Evolutionary conservation across 2,888 invertebrate species (phyloP).

Genomic region (Phalera bucephala): DNA sequence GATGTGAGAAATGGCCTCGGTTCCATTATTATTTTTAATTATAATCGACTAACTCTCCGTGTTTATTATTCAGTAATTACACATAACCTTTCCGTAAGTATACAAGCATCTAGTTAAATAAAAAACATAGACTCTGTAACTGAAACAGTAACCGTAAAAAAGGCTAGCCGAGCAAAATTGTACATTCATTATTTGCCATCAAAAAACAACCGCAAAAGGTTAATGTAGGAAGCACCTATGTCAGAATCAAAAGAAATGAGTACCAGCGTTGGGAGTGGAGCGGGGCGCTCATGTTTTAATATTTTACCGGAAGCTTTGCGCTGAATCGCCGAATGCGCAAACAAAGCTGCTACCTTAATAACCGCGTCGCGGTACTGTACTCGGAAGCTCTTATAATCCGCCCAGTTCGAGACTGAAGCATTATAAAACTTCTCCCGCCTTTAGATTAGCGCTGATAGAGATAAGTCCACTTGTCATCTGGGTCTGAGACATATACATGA

Average conservation of each 20-base stretch:
- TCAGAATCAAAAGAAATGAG: conserved; percentile 32
- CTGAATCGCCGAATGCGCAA: conserved; percentile 68
- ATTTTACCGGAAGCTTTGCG: conserved; percentile 66
- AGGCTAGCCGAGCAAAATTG: conserved; percentile 11
- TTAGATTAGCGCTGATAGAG: conserved; percentile 67
- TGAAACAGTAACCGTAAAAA: neutral
- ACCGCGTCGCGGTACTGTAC: conserved; percentile 59
- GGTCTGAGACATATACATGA: conserved; percentile 58
- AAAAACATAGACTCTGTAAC: neutral
- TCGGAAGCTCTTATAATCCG: conserved; percentile 70
- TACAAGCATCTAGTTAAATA: conserved; percentile 1
- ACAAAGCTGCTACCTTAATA: conserved; percentile 73
- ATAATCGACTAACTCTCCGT: conserved; percentile 12
- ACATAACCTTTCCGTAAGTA: conserved; percentile 3
- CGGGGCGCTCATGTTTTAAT: conserved; percentile 64
- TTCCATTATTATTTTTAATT: conserved; percentile 16
- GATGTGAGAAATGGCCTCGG: conserved; percentile 33
- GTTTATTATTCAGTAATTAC: conserved; percentile 5
- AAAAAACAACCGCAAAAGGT: conserved; percentile 16
- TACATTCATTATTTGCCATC: conserved; percentile 2
- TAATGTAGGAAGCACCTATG: conserved; percentile 21
- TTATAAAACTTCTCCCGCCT: conserved; percentile 63
- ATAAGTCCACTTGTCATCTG: conserved; percentile 68
- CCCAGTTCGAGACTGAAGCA: conserved; percentile 48
- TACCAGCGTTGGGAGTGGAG: conserved; percentile 44